Percentiles rank a stretch among this genome's conserved stretches.
Conservation (phyloP, 2,113 vertebrate genomes). For the Hemicordylus capensis region DNA sequence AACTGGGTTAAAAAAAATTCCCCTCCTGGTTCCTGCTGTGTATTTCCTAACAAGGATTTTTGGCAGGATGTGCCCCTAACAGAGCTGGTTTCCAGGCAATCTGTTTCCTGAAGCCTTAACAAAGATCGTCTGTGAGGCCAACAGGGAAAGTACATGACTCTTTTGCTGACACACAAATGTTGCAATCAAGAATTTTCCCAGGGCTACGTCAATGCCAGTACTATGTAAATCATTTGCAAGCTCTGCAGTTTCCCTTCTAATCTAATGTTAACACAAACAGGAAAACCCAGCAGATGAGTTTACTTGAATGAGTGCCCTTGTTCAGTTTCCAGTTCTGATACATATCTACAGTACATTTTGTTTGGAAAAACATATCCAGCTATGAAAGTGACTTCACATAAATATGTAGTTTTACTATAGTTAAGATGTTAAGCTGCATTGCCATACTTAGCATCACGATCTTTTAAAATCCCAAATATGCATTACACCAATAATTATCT, state of each 20-base stretch:
- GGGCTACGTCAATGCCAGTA: conserved; percentile 40
- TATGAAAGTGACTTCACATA: not conserved
- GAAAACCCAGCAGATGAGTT: conserved; percentile 46
- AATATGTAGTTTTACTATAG: not conserved
- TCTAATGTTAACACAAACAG: conserved; percentile 54
- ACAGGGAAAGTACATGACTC: not conserved
- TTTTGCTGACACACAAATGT: conserved; percentile 43
- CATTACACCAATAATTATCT: too few relatives aligned
- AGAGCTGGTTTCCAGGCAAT: conserved; percentile 3
- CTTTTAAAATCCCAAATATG: not conserved
- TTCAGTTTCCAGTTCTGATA: not conserved
- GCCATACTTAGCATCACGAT: not conserved
- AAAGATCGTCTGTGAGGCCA: conserved; percentile 18
- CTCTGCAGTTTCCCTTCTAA: conserved; percentile 49
- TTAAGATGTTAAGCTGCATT: not conserved
- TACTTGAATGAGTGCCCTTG: conserved; percentile 18
- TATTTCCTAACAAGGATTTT: conserved; percentile 36
- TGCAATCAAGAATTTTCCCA: conserved; percentile 57
- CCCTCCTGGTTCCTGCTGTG: conserved; percentile 24
- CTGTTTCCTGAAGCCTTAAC: not conserved
- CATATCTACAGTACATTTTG: not conserved
- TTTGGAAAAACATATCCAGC: not conserved
- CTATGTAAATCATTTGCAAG: conserved; percentile 32
- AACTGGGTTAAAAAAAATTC: not conserved
- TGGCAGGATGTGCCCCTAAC: not conserved